These are phyloP conservation scores for Globia sparganii DNA, from an alignment of 2,888 invertebrate genomes.

Conservation along the genomic window DNA sequence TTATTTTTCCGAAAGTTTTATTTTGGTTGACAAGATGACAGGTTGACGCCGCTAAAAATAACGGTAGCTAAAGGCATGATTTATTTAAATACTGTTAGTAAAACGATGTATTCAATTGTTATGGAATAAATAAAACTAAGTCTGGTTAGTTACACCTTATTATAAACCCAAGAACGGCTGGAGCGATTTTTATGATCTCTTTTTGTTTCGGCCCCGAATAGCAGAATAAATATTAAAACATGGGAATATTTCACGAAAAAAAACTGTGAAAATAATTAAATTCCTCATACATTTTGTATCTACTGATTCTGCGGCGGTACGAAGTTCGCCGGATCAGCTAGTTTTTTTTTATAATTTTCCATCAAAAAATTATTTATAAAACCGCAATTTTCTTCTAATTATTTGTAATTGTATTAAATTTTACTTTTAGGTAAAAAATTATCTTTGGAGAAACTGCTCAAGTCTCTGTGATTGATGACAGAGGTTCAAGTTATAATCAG, in stretches of 20 bases:
- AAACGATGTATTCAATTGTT: background rate
- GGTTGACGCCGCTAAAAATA: background rate
- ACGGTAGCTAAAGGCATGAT: background rate
- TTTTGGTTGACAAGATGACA: background rate
- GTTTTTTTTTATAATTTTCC: background rate
- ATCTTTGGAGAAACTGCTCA: constrained; percentile 21
- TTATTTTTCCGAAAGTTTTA: constrained; percentile 1
- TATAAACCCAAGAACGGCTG: too few relatives aligned
- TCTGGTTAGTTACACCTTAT: background rate
- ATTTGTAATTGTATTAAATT: too few relatives aligned
- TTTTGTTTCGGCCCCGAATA: too few relatives aligned
- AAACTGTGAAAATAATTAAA: background rate
- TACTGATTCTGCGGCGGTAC: background rate
- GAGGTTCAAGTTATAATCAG: constrained; percentile 23
- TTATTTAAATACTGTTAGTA: background rate
- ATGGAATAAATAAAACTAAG: background rate
- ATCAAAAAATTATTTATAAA: background rate
- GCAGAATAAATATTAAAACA: too few relatives aligned
- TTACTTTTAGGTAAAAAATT: constrained; percentile 19
- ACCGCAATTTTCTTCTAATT: background rate
- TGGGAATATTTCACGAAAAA: background rate
- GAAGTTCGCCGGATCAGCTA: background rate
- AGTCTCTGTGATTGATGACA: constrained; percentile 27
- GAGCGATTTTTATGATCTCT: background rate
- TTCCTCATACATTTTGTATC: background rate